These are phyloP conservation scores for Misgurnus mizolepis DNA, from an alignment of 2,113 vertebrate species.

Conservation along the genomic window DNA sequence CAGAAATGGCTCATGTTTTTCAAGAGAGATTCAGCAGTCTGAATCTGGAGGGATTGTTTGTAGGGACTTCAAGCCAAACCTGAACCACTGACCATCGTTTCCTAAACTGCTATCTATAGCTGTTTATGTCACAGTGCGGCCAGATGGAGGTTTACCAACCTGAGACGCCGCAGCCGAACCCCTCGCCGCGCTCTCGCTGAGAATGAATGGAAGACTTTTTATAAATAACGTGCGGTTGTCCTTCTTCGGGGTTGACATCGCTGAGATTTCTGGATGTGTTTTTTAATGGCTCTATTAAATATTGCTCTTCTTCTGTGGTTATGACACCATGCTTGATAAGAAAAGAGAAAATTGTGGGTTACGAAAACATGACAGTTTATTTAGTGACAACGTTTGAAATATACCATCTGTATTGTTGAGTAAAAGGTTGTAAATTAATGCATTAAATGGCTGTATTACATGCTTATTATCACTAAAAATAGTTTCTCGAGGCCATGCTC, in stretches of 20 bases:
- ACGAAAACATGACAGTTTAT: conserved; percentile 27
- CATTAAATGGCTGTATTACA: background rate
- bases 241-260: conserved; percentile 84
- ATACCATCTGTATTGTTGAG: conserved; percentile 18
- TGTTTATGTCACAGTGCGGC: conserved; percentile 59
- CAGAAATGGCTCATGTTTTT: background rate
- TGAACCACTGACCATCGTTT: conserved; percentile 72
- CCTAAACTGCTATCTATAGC: conserved; percentile 71
- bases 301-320: conserved; percentile 97
- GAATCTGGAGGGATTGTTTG: conserved; percentile 51
- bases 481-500: background rate
- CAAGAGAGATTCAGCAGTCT: background rate
- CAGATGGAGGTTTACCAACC: conserved; percentile 77
- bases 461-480: conserved; percentile 21
- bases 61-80: conserved; percentile 62
- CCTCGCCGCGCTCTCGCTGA: conserved; percentile 82
- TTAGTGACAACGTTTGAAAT: conserved; percentile 14
- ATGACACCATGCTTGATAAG: conserved; percentile 92
- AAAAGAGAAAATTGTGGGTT: conserved; percentile 54
- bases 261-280: conserved; percentile 84
- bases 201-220: conserved; percentile 90
- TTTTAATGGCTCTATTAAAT: conserved; percentile 98
- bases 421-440: conserved; percentile 3
- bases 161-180: conserved; percentile 90
- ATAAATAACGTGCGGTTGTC: conserved; percentile 98